Conservation (phyloP, 2,888 invertebrate genomes). For the Abrostola tripartita region DNA sequence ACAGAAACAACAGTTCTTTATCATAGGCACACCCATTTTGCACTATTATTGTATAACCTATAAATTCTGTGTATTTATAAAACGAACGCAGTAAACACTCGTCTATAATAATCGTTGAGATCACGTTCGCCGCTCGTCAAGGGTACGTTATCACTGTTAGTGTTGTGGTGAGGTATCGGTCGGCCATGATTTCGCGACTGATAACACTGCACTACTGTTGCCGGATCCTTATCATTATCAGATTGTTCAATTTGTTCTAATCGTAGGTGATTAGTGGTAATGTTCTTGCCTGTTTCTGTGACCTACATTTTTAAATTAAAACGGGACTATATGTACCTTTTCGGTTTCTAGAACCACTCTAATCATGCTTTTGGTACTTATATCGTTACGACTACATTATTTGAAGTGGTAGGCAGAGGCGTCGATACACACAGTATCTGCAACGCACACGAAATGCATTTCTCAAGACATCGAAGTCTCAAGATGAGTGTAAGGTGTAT, state of each 20-base stretch:
- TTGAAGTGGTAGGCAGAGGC: too few relatives aligned
- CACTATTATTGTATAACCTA: slow-evolving; percentile 29
- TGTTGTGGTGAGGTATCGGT: slow-evolving; percentile 39
- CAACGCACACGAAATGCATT: too few relatives aligned
- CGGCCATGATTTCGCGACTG: slow-evolving; percentile 55
- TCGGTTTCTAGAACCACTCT: too few relatives aligned
- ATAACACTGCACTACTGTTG: slow-evolving; percentile 49
- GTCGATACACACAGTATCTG: too few relatives aligned
- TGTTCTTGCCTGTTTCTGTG: neutral
- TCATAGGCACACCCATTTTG: slow-evolving; percentile 81
- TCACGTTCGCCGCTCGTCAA: slow-evolving; percentile 42
- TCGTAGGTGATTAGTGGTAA: slow-evolving; percentile 15
- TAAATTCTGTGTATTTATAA: slow-evolving; percentile 44
- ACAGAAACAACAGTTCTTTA: slow-evolving; percentile 78
- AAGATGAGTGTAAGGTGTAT: too few relatives aligned
- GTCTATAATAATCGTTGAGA: slow-evolving; percentile 35
- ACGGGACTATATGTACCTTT: too few relatives aligned
- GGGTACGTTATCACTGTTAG: slow-evolving; percentile 53
- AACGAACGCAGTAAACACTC: slow-evolving; percentile 25
- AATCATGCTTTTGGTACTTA: too few relatives aligned
- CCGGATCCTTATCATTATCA: slow-evolving; percentile 13
- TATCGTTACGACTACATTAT: too few relatives aligned
- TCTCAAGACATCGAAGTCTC: too few relatives aligned
- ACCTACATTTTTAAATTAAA: neutral
- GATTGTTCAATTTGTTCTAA: slow-evolving; percentile 29